Evolutionary conservation across 2,888 invertebrate species (phyloP).

Genomic region (Aethes cnicana): DNA sequence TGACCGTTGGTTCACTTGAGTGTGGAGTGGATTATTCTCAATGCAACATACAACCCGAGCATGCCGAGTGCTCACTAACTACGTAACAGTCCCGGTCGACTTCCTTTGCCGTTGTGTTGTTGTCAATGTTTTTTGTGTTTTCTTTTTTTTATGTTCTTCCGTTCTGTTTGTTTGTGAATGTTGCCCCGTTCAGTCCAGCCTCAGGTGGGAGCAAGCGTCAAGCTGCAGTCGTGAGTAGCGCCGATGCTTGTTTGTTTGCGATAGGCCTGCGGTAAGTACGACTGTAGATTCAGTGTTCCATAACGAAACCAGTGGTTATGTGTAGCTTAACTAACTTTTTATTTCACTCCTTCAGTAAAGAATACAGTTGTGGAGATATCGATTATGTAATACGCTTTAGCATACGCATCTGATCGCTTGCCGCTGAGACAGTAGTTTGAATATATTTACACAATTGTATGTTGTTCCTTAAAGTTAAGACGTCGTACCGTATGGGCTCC

Average conservation of each 20-base stretch:
- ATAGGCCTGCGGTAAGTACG: conserved; percentile 80
- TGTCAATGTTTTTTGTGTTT: conserved; percentile 61
- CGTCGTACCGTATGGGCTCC: conserved; percentile 65
- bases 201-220: conserved; percentile 72
- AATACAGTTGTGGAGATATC: conserved; percentile 66
- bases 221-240: conserved; percentile 65
- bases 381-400: conserved; percentile 22
- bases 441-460: conserved; percentile 63
- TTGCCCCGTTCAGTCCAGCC: conserved; percentile 64
- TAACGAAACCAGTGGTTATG: conserved; percentile 53
- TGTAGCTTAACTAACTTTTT: conserved; percentile 62
- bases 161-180: conserved; percentile 71
- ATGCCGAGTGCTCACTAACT: conserved; percentile 72
- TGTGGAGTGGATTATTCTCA: conserved; percentile 79
- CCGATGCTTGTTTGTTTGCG: conserved; percentile 74
- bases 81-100: conserved; percentile 62
- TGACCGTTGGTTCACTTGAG: conserved; percentile 68
- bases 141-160: conserved; percentile 51
- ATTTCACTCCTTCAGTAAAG: conserved; percentile 39
- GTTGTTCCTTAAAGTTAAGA: conserved; percentile 37
- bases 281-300: conserved; percentile 44
- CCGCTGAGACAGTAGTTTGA: conserved; percentile 7
- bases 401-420: conserved; percentile 10
- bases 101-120: conserved; percentile 77
- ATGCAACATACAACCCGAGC: conserved; percentile 51